phyloP scores from a whole-genome alignment of 2,797 vertebrate species.

The Enoplosus armatus region DNA sequence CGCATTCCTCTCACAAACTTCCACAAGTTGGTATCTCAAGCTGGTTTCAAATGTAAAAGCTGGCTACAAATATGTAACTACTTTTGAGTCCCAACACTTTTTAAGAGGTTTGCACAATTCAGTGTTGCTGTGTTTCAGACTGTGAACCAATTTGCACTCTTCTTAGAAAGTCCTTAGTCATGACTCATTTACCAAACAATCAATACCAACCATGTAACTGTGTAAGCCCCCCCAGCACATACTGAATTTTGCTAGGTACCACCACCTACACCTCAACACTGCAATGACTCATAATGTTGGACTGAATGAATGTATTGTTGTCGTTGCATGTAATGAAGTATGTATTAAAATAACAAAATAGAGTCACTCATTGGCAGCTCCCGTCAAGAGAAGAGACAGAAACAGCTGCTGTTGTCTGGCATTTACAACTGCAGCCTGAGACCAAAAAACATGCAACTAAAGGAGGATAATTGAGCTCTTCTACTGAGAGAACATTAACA shows the following conservation, averaged over 20 bases:
- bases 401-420: slow-evolving; percentile 52
- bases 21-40: background rate
- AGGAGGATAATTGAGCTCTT: background rate
- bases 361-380: slow-evolving; percentile 36
- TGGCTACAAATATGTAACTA: background rate
- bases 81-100: background rate
- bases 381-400: slow-evolving; percentile 29
- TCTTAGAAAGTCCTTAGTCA: background rate
- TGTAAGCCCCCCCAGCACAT: background rate
- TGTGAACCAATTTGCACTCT: background rate
- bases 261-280: background rate
- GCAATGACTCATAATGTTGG: background rate
- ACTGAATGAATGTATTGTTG: slow-evolving; percentile 2
- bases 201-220: background rate
- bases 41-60: slow-evolving; percentile 7
- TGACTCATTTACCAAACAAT: background rate
- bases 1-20: slow-evolving; percentile 49
- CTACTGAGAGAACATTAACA: slow-evolving; percentile 8
- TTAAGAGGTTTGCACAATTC: background rate
- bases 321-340: slow-evolving; percentile 18
- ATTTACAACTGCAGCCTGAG: slow-evolving; percentile 31
- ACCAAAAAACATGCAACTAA: background rate
- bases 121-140: background rate
- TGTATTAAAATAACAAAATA: slow-evolving; percentile 17
- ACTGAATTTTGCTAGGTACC: background rate